phyloP scores from a whole-genome alignment of 2,113 vertebrate genomes.

The Pseudorasbora parva region DNA sequence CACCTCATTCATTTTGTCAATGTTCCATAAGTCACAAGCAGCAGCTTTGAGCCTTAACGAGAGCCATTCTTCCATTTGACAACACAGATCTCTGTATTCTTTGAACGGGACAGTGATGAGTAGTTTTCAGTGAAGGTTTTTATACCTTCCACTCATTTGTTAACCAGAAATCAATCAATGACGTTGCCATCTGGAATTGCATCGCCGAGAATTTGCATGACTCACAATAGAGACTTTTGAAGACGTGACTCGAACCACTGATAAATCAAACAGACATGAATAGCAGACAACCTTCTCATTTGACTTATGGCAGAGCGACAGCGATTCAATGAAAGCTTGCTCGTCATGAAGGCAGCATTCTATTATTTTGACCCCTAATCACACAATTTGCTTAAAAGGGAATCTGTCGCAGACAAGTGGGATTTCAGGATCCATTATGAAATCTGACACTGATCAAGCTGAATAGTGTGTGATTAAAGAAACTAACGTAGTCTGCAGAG shows the following conservation, averaged over 20 bases:
- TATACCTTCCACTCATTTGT: slow-evolving; percentile 51
- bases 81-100: slow-evolving; percentile 24
- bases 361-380: slow-evolving; percentile 47
- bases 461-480: neutral
- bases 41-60: slow-evolving; percentile 34
- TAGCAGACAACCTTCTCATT: slow-evolving; percentile 47
- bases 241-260: slow-evolving; percentile 43
- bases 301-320: slow-evolving; percentile 55
- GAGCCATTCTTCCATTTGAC: slow-evolving; percentile 46
- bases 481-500: neutral
- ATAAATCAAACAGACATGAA: slow-evolving; percentile 57
- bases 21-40: slow-evolving; percentile 37
- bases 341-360: slow-evolving; percentile 54
- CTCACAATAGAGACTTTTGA: slow-evolving; percentile 36
- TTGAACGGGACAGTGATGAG: slow-evolving; percentile 46
- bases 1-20: slow-evolving; percentile 26
- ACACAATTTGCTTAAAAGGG: slow-evolving; percentile 29
- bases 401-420: slow-evolving; percentile 13
- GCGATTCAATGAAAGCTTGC: slow-evolving; percentile 22
- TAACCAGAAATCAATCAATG: slow-evolving; percentile 51
- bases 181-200: neutral
- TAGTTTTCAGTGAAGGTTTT: slow-evolving; percentile 41
- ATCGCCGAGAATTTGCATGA: slow-evolving; percentile 16
- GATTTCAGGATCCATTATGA: slow-evolving; percentile 32
- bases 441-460: slow-evolving; percentile 29